phyloP scores from a whole-genome alignment of 2,797 vertebrate species.

The Falco biarmicus region DNA sequence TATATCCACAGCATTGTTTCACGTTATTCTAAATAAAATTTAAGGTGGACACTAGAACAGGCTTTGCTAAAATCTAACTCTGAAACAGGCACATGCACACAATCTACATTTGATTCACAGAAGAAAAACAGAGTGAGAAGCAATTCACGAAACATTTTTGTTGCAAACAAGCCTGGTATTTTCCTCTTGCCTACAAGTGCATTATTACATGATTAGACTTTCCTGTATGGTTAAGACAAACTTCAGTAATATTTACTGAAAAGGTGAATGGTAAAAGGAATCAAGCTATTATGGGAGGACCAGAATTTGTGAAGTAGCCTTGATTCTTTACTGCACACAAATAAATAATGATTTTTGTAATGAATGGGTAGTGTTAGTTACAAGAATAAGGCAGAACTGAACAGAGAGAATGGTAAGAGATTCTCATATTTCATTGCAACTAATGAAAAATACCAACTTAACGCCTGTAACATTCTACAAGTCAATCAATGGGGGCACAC shows the following conservation, averaged over 20 bases:
- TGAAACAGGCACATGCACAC: not conserved
- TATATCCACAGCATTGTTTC: constrained; percentile 26
- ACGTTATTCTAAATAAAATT: constrained; percentile 47
- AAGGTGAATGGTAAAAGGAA: not conserved
- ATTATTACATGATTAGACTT: not conserved
- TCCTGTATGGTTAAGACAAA: not conserved
- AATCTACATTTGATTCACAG: not conserved
- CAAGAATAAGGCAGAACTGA: constrained; percentile 4
- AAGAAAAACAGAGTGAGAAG: not conserved
- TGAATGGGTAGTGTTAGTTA: not conserved
- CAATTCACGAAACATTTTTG: not conserved
- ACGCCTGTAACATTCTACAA: constrained; percentile 24
- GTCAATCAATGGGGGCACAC: constrained; percentile 57
- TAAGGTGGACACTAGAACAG: constrained; percentile 49
- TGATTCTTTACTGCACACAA: not conserved
- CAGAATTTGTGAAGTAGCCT: not conserved
- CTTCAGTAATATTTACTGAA: fast-evolving
- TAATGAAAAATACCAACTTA: constrained; percentile 65
- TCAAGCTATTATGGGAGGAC: not conserved
- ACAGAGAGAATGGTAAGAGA: not conserved
- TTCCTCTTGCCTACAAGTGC: not conserved
- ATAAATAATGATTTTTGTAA: constrained; percentile 11
- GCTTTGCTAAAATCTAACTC: not conserved
- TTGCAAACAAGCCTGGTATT: not conserved
- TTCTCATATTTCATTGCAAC: constrained; percentile 21